Percentiles rank a stretch among this genome's conserved stretches.
These are phyloP conservation scores for Agelaius phoeniceus DNA, from an alignment of 2,113 vertebrate genomes.

Conservation along the genomic window DNA sequence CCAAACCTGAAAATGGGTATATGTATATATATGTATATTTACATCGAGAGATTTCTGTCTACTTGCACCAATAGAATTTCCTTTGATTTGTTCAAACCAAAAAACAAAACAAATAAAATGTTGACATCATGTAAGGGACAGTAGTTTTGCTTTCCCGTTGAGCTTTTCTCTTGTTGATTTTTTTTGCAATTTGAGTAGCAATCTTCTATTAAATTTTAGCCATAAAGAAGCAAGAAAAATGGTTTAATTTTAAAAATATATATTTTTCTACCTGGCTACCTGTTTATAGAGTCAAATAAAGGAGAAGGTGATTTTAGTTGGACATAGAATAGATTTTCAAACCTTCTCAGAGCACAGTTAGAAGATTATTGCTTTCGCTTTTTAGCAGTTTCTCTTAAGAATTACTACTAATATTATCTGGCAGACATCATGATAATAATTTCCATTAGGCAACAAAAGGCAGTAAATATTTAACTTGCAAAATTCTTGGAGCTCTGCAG, in stretches of 20 bases:
- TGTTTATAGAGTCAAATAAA: not conserved
- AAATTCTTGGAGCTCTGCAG: not conserved
- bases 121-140: not conserved
- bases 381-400: not conserved
- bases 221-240: not conserved
- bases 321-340: not conserved
- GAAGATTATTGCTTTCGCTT: not conserved
- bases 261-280: not conserved
- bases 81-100: not conserved
- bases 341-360: not conserved
- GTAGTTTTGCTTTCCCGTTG: not conserved
- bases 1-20: not conserved
- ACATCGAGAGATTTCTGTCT: not conserved
- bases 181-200: not conserved
- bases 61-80: not conserved
- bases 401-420: not conserved
- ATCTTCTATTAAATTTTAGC: not conserved
- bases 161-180: not conserved
- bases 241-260: not conserved
- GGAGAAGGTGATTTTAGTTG: not conserved
- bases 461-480: not conserved
- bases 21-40: not conserved
- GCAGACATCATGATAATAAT: not conserved
- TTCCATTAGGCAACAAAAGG: not conserved
- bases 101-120: not conserved